A percentile compares a stretch with the other conserved stretches of the same genome.
Evolutionary conservation across 2,113 vertebrate genomes (phyloP).

Genomic region (Etia nguti): DNA sequence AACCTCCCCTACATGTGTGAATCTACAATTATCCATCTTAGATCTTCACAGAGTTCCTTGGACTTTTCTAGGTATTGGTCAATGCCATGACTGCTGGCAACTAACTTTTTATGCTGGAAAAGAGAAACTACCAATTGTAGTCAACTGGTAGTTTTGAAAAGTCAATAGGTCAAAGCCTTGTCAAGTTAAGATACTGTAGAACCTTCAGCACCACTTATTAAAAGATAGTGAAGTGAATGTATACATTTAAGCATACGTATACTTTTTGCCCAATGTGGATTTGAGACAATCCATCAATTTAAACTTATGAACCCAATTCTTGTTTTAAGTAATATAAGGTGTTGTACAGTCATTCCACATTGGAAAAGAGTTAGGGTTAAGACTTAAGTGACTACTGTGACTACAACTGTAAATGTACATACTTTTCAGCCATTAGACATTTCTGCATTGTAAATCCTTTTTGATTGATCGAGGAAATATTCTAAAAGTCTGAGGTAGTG

Average conservation of each 20-base stretch:
- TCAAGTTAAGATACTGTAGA: neutral
- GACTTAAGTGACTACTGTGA: neutral
- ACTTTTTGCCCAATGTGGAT: neutral
- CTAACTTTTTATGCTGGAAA: neutral
- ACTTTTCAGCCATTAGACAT: neutral
- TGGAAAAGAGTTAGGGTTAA: neutral
- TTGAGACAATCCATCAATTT: neutral
- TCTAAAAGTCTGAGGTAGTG: fast-evolving
- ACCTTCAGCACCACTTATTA: neutral
- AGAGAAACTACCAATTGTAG: neutral
- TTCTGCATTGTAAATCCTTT: neutral
- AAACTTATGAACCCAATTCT: neutral
- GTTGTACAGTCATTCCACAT: neutral
- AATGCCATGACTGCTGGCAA: neutral
- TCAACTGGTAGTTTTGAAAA: neutral
- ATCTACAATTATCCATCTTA: neutral
- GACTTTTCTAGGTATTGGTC: neutral
- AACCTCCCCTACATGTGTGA: neutral
- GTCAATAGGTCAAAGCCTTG: neutral
- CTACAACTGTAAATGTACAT: neutral
- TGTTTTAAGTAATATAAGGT: neutral
- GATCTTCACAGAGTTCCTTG: neutral
- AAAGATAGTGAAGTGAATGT: fast-evolving
- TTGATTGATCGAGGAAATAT: neutral
- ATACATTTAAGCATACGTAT: neutral